Percentiles rank a stretch among this genome's conserved stretches.
These are phyloP conservation scores for Callosobruchus maculatus DNA, from an alignment of 2,888 invertebrate species.

Conservation along the genomic window DNA sequence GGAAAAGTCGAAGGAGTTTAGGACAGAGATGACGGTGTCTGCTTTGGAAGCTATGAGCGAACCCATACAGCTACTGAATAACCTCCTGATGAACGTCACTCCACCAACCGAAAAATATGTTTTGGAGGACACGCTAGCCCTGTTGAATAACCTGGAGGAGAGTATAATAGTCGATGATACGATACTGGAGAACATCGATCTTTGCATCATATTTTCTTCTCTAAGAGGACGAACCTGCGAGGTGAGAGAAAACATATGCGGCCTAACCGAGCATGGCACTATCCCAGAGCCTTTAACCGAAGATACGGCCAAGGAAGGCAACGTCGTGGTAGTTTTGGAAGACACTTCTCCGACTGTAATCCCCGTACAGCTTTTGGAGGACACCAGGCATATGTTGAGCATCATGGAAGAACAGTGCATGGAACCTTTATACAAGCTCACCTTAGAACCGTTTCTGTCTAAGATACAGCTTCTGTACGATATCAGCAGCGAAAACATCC, in stretches of 20 bases:
- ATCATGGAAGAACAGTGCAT: slow-evolving; percentile 21
- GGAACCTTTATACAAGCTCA: slow-evolving; percentile 17
- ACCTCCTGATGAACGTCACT: slow-evolving; percentile 38
- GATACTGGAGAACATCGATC: slow-evolving; percentile 31
- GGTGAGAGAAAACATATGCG: slow-evolving; percentile 40
- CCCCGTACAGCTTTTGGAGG: slow-evolving; percentile 31
- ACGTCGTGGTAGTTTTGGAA: slow-evolving; percentile 34
- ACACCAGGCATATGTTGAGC: slow-evolving; percentile 29
- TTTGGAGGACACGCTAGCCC: slow-evolving; percentile 40
- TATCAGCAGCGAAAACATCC: slow-evolving; percentile 48
- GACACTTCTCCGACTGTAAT: slow-evolving; percentile 32
- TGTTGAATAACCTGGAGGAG: slow-evolving; percentile 42
- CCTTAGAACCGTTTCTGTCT: slow-evolving; percentile 30
- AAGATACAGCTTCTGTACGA: slow-evolving; percentile 50
- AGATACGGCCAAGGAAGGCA: slow-evolving; percentile 19
- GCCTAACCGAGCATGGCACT: slow-evolving; percentile 33
- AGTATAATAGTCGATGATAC: slow-evolving; percentile 36
- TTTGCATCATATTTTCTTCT: slow-evolving; percentile 35
- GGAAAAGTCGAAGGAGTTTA: slow-evolving; percentile 32
- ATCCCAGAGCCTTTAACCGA: slow-evolving; percentile 23
- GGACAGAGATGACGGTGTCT: slow-evolving; percentile 42
- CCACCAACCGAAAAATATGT: slow-evolving; percentile 30
- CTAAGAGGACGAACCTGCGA: slow-evolving; percentile 36
- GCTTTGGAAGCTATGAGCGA: slow-evolving; percentile 52
- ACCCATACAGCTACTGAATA: slow-evolving; percentile 50